Conservation (phyloP, 2,888 invertebrate species). For the Callyntrura guangdongensis region DNA sequence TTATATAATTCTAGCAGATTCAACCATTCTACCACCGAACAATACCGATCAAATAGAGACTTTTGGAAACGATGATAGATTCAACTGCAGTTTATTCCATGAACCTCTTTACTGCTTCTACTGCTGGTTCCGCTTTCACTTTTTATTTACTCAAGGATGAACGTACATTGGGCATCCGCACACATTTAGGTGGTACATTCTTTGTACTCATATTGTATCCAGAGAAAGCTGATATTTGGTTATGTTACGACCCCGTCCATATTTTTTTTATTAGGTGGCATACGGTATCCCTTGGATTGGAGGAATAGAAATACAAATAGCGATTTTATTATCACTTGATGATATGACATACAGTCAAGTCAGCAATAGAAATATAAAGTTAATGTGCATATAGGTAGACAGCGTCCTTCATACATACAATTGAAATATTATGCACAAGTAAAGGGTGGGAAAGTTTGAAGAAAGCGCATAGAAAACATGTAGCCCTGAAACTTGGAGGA, state of each 20-base stretch:
- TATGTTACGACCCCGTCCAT: constrained; percentile 16
- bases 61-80: constrained; percentile 42
- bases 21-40: constrained; percentile 51
- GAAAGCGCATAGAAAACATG: background rate
- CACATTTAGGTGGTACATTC: no score
- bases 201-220: background rate
- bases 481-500: background rate
- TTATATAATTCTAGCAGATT: constrained; percentile 36
- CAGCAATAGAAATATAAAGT: background rate
- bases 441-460: background rate
- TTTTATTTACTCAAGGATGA: constrained; percentile 46
- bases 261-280: background rate
- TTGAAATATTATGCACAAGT: background rate
- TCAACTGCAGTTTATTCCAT: constrained; percentile 34
- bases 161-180: background rate
- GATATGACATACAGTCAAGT: constrained; percentile 1
- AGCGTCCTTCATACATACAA: background rate
- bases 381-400: background rate
- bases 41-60: constrained; percentile 53
- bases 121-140: constrained; percentile 9
- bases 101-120: background rate
- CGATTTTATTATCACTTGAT: constrained; percentile 6
- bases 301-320: constrained; percentile 25
- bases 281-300: constrained; percentile 3
- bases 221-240: constrained; percentile 1